Conservation (phyloP, 1,140 invertebrate genomes). For the Neodiprion fabricii region DNA sequence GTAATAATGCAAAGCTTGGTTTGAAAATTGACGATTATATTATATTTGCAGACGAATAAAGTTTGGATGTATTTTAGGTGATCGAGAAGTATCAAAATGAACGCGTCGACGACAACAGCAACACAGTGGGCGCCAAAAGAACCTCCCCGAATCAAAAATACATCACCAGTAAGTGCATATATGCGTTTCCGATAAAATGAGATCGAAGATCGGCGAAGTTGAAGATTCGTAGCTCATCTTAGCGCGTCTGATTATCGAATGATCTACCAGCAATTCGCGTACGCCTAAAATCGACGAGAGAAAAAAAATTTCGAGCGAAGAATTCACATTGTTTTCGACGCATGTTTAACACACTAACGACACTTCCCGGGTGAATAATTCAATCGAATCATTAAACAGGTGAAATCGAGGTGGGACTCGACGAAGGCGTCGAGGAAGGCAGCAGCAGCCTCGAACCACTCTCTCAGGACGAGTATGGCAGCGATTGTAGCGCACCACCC, state of each 20-base stretch:
- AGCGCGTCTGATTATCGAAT: neutral
- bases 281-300: no score
- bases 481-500: conserved; percentile 42
- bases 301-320: no score
- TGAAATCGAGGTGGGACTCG: conserved; percentile 40
- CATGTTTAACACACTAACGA: neutral
- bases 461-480: conserved; percentile 53
- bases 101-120: conserved; percentile 52
- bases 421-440: conserved; percentile 43
- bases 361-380: neutral
- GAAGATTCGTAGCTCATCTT: no score
- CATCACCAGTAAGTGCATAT: no score
- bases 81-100: conserved; percentile 55
- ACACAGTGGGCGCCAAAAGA: conserved; percentile 36
- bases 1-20: neutral
- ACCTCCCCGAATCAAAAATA: conserved; percentile 22
- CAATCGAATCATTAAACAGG: conserved; percentile 23
- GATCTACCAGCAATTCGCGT: neutral
- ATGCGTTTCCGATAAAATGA: neutral
- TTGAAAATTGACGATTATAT: neutral
- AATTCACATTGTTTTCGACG: neutral
- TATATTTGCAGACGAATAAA: neutral
- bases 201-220: no score
- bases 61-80: conserved; percentile 43
- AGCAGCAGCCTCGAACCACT: conserved; percentile 51